phyloP scores from a whole-genome alignment of 2,797 vertebrate species.

The Emydoidea blandingii region DNA sequence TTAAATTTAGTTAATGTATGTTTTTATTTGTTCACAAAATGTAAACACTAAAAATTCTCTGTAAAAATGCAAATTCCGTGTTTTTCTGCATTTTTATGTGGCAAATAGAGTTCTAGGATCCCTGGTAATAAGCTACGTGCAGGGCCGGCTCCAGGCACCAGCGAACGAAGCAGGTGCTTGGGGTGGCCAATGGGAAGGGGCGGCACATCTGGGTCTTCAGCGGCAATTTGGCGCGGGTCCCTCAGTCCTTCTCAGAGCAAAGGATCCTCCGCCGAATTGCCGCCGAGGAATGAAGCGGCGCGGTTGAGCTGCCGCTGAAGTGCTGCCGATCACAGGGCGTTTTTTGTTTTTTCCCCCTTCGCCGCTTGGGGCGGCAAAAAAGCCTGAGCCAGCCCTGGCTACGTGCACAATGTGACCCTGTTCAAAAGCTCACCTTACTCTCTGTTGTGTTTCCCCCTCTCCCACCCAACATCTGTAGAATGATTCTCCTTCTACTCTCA shows the following conservation, averaged over 20 bases:
- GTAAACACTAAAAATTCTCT: neutral
- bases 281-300: too few relatives aligned
- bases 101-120: neutral
- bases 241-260: too few relatives aligned
- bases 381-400: too few relatives aligned
- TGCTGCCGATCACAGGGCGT: too few relatives aligned
- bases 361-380: too few relatives aligned
- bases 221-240: too few relatives aligned
- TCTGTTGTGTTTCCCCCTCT: neutral
- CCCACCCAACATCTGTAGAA: neutral
- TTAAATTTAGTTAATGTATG: neutral
- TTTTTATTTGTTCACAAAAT: neutral
- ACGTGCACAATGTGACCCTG: neutral
- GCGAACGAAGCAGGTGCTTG: too few relatives aligned
- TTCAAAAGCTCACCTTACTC: neutral
- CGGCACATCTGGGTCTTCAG: too few relatives aligned
- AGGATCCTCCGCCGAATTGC: too few relatives aligned
- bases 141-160: neutral
- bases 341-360: too few relatives aligned
- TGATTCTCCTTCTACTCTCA: neutral
- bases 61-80: neutral
- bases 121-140: neutral
- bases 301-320: too few relatives aligned
- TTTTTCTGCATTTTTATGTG: neutral
- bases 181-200: too few relatives aligned